phyloP scores from a whole-genome alignment of 2,888 invertebrate species.

The Ormyrus labotus region DNA sequence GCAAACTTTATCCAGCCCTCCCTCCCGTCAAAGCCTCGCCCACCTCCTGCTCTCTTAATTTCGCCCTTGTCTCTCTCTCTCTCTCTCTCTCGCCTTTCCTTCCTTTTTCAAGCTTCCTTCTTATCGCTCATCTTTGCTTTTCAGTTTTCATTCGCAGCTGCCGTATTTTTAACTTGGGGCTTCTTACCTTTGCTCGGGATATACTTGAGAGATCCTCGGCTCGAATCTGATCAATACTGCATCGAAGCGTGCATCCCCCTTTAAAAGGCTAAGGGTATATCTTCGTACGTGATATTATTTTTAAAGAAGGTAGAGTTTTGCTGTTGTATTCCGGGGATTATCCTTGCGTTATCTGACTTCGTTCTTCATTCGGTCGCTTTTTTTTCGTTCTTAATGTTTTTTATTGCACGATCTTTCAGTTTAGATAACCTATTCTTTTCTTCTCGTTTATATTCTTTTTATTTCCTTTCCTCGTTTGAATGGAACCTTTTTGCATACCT shows the following conservation, averaged over 20 bases:
- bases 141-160: not conserved
- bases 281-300: not conserved
- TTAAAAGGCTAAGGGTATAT: not conserved
- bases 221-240: too few species aligned
- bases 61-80: not conserved
- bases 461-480: not conserved
- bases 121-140: not conserved
- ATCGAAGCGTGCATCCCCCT: too few species aligned
- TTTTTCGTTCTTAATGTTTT: not conserved
- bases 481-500: not conserved
- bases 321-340: not conserved
- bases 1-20: conserved; percentile 56
- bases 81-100: not conserved
- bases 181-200: too few species aligned
- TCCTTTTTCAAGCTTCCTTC: not conserved
- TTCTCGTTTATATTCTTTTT: not conserved
- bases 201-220: too few species aligned
- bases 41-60: not conserved
- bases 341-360: not conserved
- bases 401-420: too few species aligned
- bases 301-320: not conserved
- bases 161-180: too few species aligned
- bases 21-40: not conserved
- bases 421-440: too few species aligned
- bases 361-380: not conserved